Percentiles rank a stretch among this genome's conserved stretches.
Evolutionary conservation across 1,140 invertebrate genomes (phyloP).

Genomic region (Battus philenor): DNA sequence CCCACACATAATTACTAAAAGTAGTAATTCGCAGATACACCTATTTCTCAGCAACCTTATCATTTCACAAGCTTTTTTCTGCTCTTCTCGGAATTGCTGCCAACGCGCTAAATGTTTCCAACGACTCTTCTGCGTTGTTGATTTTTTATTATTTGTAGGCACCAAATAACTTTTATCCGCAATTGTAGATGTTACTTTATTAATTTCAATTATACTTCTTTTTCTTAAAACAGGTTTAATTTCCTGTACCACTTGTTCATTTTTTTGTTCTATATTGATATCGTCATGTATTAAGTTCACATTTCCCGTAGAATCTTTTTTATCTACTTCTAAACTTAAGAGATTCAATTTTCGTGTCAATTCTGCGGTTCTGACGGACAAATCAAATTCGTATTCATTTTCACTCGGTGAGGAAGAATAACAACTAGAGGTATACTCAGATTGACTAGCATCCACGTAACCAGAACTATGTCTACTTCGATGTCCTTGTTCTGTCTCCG

Average conservation of each 20-base stretch:
- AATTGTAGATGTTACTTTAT: constrained; percentile 28
- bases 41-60: constrained; percentile 79
- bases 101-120: constrained; percentile 75
- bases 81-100: constrained; percentile 77
- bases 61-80: constrained; percentile 74
- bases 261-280: neutral
- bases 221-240: constrained; percentile 48
- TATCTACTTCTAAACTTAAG: constrained; percentile 51
- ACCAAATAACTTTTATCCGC: constrained; percentile 26
- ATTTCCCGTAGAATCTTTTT: constrained; percentile 37
- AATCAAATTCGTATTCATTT: constrained; percentile 73
- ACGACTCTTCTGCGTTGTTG: constrained; percentile 30
- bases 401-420: constrained; percentile 72
- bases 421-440: constrained; percentile 71
- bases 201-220: constrained; percentile 33
- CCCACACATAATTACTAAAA: constrained; percentile 85
- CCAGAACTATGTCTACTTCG: constrained; percentile 62
- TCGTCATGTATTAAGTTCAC: constrained; percentile 26
- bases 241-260: constrained; percentile 20
- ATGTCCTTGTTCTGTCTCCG: constrained; percentile 31
- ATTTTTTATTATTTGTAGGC: constrained; percentile 33
- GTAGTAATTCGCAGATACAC: constrained; percentile 80
- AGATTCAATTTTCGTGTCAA: constrained; percentile 63
- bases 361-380: constrained; percentile 65
- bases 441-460: constrained; percentile 72